Percentiles rank a stretch among this genome's conserved stretches.
phyloP scores from a whole-genome alignment of 2,888 invertebrate genomes.

The Timema cristinae region DNA sequence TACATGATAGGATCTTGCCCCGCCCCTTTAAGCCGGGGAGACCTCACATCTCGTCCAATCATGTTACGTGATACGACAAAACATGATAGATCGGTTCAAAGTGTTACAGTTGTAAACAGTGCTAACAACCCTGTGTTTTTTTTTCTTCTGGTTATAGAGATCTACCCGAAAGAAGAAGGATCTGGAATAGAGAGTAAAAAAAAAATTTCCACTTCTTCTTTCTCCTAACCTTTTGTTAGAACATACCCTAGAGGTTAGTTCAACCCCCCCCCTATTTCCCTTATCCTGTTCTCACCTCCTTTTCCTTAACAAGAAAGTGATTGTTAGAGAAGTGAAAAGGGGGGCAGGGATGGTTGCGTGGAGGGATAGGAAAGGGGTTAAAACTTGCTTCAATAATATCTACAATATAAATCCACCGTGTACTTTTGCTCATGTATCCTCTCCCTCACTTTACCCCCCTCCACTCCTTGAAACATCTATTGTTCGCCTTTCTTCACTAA shows the following conservation, averaged over 20 bases:
- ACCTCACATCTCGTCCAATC: slow-evolving; percentile 33
- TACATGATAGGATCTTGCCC: slow-evolving; percentile 34
- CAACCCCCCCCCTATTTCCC: slow-evolving; percentile 30
- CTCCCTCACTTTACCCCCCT: slow-evolving; percentile 28
- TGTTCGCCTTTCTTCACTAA: too few relatives aligned
- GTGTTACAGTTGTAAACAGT: slow-evolving; percentile 32
- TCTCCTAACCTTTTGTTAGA: slow-evolving; percentile 13
- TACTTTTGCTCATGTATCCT: too few relatives aligned
- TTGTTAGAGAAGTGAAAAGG: too few relatives aligned
- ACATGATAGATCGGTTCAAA: slow-evolving; percentile 33
- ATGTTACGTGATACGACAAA: slow-evolving; percentile 32
- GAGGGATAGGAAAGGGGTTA: too few relatives aligned
- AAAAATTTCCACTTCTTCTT: neutral
- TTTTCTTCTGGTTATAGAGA: slow-evolving; percentile 30
- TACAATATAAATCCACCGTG: slow-evolving; percentile 40
- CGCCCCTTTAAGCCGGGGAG: slow-evolving; percentile 30
- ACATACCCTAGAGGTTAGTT: slow-evolving; percentile 26
- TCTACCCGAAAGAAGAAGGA: neutral
- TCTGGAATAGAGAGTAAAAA: neutral
- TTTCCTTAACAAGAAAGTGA: slow-evolving; percentile 32
- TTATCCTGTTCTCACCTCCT: slow-evolving; percentile 45
- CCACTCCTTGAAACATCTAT: neutral
- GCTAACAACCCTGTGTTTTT: slow-evolving; percentile 16
- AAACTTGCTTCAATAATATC: slow-evolving; percentile 10
- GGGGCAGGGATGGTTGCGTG: too few relatives aligned